Base-by-base conservation (phyloP, 2,797 vertebrate species). In the Helostoma temminkii region DNA sequence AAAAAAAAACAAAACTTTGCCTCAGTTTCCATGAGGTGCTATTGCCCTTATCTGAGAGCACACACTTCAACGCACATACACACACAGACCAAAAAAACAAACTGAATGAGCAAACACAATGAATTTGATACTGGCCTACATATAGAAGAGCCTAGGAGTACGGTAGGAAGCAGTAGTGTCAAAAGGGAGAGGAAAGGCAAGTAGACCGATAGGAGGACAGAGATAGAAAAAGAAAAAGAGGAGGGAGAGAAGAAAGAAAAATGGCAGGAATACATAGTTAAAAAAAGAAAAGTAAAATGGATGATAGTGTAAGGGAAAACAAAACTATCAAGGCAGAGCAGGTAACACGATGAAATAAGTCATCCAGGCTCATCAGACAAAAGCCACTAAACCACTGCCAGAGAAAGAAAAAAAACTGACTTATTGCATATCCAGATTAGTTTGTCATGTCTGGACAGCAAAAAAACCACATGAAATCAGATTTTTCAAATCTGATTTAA, bases 81-180 rank as follows among this genome's bases (percentile, higher is more conserved):
- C 32, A 50, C 56, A 42, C 32, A 34, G 18, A 66, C 61, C 58
- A 49, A 60, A 52, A 48, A 30, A 32, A 9, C 42, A 81, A 61
- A 78, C 80, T 81, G 64, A 80, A 71, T 68, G 68, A 45, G 63
- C 75, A 86, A 85, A 88, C 57, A 88, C 81, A 84, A 88, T 92
- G 88, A 89, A 82, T 67, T 74, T 81, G 46, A 71, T 66, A 85
- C 54, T 66, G 70, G 70, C 50, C 74, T 61, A 66, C 59, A 81
- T 86, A 87, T 68, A 85, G 63, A 47, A 71, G 45, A 74, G 47
- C 19, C 69, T 46, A 62, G 8, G 42, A 55, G 50, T 46, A 71
- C 21, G 46, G 72, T 49, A 66, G 52, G 68, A 58, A 61, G 75
- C 36, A 46, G 45, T 43, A 26, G 41, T 62, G 66, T 60, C 52